phyloP scores from a whole-genome alignment of 2,888 invertebrate genomes.

The Himalopsyche kuldschensis region DNA sequence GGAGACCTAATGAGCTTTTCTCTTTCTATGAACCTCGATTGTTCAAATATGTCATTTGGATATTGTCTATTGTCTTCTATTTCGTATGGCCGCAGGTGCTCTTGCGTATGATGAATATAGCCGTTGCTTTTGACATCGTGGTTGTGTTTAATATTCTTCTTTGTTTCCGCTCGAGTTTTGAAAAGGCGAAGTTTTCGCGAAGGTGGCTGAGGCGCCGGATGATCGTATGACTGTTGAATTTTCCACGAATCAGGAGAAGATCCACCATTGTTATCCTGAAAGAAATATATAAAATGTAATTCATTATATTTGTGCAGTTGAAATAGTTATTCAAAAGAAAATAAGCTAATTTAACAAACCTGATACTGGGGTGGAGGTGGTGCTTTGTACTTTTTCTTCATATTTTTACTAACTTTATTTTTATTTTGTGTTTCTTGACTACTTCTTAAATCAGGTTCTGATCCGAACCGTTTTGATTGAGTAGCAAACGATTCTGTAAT shows the following conservation, averaged over 20 bases:
- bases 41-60: conserved; percentile 37
- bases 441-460: conserved; percentile 70
- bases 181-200: conserved; percentile 68
- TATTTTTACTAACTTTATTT: conserved; percentile 54
- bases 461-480: conserved; percentile 66
- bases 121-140: conserved; percentile 35
- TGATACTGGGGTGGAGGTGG: conserved; percentile 65
- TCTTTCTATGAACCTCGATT: conserved; percentile 34
- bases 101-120: conserved; percentile 26
- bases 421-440: conserved; percentile 49
- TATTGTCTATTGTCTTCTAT: conserved; percentile 39
- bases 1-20: conserved; percentile 55
- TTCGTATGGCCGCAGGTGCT: conserved; percentile 41
- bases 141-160: conserved; percentile 48
- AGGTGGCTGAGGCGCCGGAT: conserved; percentile 45
- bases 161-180: conserved; percentile 74
- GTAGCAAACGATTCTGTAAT: conserved; percentile 44
- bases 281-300: background rate
- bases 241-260: conserved; percentile 65
- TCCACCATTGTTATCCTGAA: conserved; percentile 52
- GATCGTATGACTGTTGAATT: conserved; percentile 55
- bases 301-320: background rate
- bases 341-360: conserved; percentile 42
- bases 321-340: conserved; percentile 12
- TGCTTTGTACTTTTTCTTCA: conserved; percentile 78